Percentiles rank a stretch among this genome's conserved stretches.
These are phyloP conservation scores for Leptosomus discolor DNA, from an alignment of 2,113 vertebrate species.

Conservation along the genomic window DNA sequence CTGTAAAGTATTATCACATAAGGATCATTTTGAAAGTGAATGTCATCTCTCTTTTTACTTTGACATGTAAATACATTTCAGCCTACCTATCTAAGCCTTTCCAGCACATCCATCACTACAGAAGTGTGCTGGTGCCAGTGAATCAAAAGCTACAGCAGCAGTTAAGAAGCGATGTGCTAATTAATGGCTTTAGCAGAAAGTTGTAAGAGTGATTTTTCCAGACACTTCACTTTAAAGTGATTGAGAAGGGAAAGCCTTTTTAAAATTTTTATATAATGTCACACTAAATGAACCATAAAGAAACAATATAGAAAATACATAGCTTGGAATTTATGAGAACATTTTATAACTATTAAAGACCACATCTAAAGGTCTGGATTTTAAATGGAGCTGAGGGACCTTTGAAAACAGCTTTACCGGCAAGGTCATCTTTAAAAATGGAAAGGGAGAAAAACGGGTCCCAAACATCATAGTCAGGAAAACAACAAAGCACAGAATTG, in stretches of 20 bases:
- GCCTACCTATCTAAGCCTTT: not conserved
- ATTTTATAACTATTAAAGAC: constrained; percentile 27
- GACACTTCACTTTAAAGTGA: not conserved
- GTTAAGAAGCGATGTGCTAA: not conserved
- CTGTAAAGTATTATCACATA: not conserved
- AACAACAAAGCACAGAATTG: not conserved
- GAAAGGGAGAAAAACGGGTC: not conserved
- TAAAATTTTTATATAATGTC: constrained; percentile 51
- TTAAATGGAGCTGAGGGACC: constrained; percentile 25
- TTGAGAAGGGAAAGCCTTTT: constrained; percentile 42
- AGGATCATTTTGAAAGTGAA: constrained; percentile 32
- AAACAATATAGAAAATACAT: constrained; percentile 23
- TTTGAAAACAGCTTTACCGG: not conserved
- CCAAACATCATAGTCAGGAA: not conserved
- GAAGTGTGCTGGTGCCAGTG: not conserved
- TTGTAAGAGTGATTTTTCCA: not conserved
- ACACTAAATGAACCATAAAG: constrained; percentile 52
- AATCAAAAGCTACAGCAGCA: constrained; percentile 31
- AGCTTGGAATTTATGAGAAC: constrained; percentile 44
- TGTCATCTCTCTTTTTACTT: constrained; percentile 5
- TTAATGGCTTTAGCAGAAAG: constrained; percentile 31
- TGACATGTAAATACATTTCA: not conserved
- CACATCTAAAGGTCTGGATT: constrained; percentile 31
- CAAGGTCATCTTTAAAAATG: constrained; percentile 35
- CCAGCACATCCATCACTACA: not conserved